Evolutionary conservation across 2,888 invertebrate species (phyloP), one percentile per base, ranked within the genome.

Genomic region (Cremastinae sp.): DNA sequence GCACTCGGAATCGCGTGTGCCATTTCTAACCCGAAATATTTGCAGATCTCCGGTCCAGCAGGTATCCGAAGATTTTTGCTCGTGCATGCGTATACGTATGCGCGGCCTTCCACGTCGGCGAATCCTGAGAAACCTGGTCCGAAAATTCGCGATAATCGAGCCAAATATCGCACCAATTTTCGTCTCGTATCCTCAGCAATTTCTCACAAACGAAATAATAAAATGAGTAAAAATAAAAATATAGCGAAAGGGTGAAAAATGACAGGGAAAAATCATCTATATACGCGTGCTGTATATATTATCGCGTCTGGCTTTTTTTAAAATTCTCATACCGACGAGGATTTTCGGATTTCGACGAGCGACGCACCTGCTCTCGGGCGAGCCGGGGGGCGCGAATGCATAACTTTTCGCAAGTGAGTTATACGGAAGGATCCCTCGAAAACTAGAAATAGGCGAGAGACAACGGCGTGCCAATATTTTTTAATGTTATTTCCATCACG

Each of bases 401-500:
- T 75, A 71, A 61, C 51, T 16, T 8, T 59, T 28, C 47, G 47
- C 47, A 47, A 16, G n/a, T 28, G 14, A 20, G 34, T 34, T 53
- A 53, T 41, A 54, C 16, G 54, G 10, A 12, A 77, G 64, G 59
- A 77, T 59, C 18, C 77, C 36, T 71, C 78, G 79, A 84, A 82
- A 82, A 82, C 82, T 85, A 84, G 85, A 80, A 83, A 85, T 83
- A 84, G 84, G 78, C 80, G 75, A 51, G 47, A 58, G 68, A 70
- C 34, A 70, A 34, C 59, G 61, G 45, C 38, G 61, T 45, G 70
- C 54, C 45, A 53, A 34, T 10, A 20, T 72, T 72, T 62, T 64
- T 51, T 62, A 61, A 51, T 73, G 59, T 73, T 73, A 59, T 70
- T 74, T 74, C 45, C 54, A 74, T 22, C 74, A 79, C 74, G 68